A percentile compares a stretch with the other conserved stretches of the same genome.
Evolutionary conservation across 2,113 vertebrate genomes (phyloP).

Genomic region (Lampris megalopsis): DNA sequence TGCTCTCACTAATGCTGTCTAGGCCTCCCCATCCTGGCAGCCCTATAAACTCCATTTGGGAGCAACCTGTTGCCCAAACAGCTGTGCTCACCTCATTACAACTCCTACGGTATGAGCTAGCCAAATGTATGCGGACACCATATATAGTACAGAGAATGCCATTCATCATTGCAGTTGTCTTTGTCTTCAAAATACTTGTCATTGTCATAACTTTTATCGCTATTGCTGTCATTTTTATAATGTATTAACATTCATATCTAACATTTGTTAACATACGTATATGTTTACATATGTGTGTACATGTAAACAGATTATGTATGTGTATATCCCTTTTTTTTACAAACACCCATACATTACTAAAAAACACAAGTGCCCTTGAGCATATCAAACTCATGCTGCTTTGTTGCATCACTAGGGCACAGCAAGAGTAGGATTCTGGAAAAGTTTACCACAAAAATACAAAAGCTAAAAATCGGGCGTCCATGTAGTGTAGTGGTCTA

Average conservation of each 20-base stretch:
- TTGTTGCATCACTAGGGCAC: conserved; percentile 17
- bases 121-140: conserved; percentile 9
- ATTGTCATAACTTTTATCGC: neutral
- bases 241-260: no score
- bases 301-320: no score
- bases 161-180: neutral
- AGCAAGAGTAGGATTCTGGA: neutral
- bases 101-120: conserved; percentile 23
- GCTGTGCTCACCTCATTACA: conserved; percentile 49
- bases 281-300: no score
- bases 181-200: neutral
- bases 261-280: no score
- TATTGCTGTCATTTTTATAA: no score
- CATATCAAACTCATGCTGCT: conserved; percentile 24
- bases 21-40: conserved; percentile 65
- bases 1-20: conserved; percentile 47
- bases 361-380: no score
- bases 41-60: conserved; percentile 37
- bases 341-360: no score
- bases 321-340: no score
- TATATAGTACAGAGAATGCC: neutral
- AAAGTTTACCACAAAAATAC: conserved; percentile 21
- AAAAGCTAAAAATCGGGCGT: conserved; percentile 9
- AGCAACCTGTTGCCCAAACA: conserved; percentile 58
- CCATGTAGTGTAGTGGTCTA: no score